phyloP scores from a whole-genome alignment of 2,797 vertebrate species.

The Cossypha polioptera region DNA sequence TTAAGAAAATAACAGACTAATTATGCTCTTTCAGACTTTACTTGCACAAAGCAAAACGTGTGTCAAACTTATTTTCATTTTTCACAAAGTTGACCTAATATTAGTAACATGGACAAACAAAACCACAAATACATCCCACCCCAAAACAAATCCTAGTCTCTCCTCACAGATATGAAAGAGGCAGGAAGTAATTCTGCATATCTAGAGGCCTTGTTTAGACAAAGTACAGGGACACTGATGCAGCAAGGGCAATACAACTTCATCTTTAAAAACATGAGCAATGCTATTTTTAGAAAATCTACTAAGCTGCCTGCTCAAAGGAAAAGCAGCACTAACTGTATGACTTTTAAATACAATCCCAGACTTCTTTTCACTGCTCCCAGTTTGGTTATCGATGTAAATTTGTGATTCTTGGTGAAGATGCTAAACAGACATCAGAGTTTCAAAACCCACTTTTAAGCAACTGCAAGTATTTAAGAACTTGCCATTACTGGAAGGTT shows the following conservation, averaged over 20 bases:
- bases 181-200: not conserved
- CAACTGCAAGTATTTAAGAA: not conserved
- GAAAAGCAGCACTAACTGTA: not conserved
- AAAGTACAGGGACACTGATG: not conserved
- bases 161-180: not conserved
- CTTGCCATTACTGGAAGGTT: not conserved
- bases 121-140: not conserved
- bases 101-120: not conserved
- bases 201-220: not conserved
- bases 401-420: not conserved
- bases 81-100: not conserved
- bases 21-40: not conserved
- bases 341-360: not conserved
- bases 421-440: not conserved
- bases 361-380: not conserved
- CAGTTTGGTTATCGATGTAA: fast-evolving
- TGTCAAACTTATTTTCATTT: not conserved
- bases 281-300: not conserved
- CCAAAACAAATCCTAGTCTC: not conserved
- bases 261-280: not conserved
- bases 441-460: not conserved
- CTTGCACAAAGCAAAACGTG: not conserved
- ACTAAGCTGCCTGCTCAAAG: not conserved
- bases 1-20: not conserved
- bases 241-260: not conserved